Evolutionary conservation across 2,888 invertebrate genomes (phyloP), one percentile per base, ranked within the genome.

Genomic region (Nowickia ferox): DNA sequence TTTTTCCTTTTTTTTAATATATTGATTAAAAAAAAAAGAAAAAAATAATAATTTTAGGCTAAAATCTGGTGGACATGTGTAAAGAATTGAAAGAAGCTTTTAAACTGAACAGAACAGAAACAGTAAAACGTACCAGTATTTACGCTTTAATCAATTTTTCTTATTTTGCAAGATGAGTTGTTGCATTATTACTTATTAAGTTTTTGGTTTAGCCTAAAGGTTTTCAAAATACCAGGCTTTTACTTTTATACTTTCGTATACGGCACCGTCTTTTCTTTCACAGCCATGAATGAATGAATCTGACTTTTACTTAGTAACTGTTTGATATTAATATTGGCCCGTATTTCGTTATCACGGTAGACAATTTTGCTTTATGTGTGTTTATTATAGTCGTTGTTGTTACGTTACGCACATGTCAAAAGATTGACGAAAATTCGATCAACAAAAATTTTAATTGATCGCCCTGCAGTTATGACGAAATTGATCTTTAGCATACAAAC

Each of bases 401-500:
- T 69, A 30, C 30, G 82, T 84, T 83, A 83, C 83, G 88, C 91
- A 92, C 91, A 91, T 92, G 92, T 92, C 91, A 91, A 91, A 90
- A 92, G 91, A 91, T 91, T 91, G 91, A 91, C 91, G 91, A 93
- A 93, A 93, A 93, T 93, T 93, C 92, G 93, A 93, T 93, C 93
- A 93, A 83, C 83, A 83, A 79, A 93, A 91, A 93, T 92, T 93
- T 93, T 93, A 93, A 93, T 93, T 93, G 92, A 92, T 92, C 92
- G 91, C 92, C 93, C 92, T 91, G 91, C 90, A 92, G 93, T 91
- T 91, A 92, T 92, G 90, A 89, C 89, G 89, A 92, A 92, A 92
- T 91, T 92, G 91, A 92, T 90, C 90, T 89, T 86, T 86, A 86
- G 83, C 86, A 79, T 86, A 69, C 17, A 11, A 15, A 5, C 53